Conservation (phyloP, 2,888 invertebrate genomes). For the Sphaeridia pumilis region DNA sequence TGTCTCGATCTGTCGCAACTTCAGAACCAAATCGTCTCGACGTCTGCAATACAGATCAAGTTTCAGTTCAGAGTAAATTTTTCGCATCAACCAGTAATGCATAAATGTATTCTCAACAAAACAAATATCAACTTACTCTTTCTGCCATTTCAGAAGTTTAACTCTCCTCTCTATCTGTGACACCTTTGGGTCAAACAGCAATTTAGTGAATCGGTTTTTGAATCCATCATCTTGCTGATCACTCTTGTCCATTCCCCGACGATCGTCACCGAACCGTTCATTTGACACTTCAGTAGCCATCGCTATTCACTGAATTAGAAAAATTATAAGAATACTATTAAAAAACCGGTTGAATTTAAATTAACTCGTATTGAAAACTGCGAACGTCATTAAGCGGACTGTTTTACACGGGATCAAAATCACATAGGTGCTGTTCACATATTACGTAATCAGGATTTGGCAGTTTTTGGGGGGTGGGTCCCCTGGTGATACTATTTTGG, state of each 20-base stretch:
- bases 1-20: constrained; percentile 46
- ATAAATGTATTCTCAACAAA: not conserved
- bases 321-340: no score
- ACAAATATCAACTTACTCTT: constrained; percentile 16
- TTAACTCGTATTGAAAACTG: no score
- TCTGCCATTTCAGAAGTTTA: constrained; percentile 26
- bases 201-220: constrained; percentile 7
- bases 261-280: no score
- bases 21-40: constrained; percentile 44
- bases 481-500: no score
- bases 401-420: no score
- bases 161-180: constrained; percentile 27
- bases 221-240: not conserved
- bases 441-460: no score
- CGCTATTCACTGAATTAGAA: no score
- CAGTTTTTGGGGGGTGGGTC: no score
- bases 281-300: no score
- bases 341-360: no score
- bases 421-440: no score
- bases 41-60: constrained; percentile 40
- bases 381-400: no score
- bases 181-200: constrained; percentile 17
- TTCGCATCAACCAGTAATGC: not conserved
- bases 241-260: not conserved
- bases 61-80: constrained; percentile 4